These are phyloP conservation scores for Syrrhaptes paradoxus DNA, from an alignment of 2,113 vertebrate genomes.

Conservation along the genomic window DNA sequence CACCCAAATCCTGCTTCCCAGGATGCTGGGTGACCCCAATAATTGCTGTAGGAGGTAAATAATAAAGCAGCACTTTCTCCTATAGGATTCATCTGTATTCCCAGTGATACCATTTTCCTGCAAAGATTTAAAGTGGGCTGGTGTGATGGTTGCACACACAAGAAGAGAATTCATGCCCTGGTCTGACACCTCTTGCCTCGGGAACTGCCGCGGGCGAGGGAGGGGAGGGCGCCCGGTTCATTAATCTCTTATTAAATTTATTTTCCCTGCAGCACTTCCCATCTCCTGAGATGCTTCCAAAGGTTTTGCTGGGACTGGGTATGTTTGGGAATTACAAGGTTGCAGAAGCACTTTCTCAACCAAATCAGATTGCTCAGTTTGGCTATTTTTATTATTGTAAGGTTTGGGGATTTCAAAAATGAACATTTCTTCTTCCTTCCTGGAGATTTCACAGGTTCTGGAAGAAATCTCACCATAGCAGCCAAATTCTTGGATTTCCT, in stretches of 20 bases:
- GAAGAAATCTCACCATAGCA: neutral
- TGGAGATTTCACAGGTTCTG: neutral
- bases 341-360: neutral
- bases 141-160: neutral
- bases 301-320: neutral
- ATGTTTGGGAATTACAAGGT: neutral
- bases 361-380: neutral
- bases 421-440: neutral
- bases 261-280: neutral
- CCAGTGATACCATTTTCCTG: neutral
- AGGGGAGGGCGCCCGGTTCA: rapidly evolving
- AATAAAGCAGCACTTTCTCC: neutral
- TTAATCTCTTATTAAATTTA: neutral
- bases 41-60: neutral
- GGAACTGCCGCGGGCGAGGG: rapidly evolving
- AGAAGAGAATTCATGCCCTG: neutral
- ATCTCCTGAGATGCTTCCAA: neutral
- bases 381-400: neutral
- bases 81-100: neutral
- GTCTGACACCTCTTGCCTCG: rapidly evolving
- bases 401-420: neutral
- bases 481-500: neutral
- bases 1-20: neutral
- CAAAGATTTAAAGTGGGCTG: neutral
- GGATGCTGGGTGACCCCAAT: neutral